These are phyloP conservation scores for Noturus placidus DNA, from an alignment of 2,113 vertebrate species.

Conservation along the genomic window DNA sequence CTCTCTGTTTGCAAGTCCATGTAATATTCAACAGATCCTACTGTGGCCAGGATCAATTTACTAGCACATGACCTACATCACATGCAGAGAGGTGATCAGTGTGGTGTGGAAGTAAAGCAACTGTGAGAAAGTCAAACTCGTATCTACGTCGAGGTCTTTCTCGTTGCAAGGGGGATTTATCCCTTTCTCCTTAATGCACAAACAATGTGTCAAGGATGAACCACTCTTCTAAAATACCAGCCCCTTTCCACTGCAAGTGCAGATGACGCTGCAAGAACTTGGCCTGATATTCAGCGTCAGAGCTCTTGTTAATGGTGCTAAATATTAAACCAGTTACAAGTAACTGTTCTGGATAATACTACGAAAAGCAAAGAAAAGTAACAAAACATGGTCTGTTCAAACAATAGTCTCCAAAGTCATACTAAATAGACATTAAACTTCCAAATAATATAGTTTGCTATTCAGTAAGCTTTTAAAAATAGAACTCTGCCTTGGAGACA, in stretches of 20 bases:
- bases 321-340: background rate
- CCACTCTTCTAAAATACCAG: background rate
- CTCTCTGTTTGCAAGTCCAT: background rate
- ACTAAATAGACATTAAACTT: background rate
- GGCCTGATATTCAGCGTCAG: background rate
- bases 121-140: background rate
- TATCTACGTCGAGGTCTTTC: background rate
- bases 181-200: background rate
- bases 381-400: background rate
- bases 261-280: background rate
- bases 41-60: slow-evolving; percentile 22
- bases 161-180: slow-evolving; percentile 19
- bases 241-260: background rate
- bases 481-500: background rate
- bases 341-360: background rate
- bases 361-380: background rate
- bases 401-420: background rate
- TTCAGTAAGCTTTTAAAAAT: background rate
- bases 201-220: background rate
- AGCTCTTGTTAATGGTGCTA: background rate
- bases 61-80: slow-evolving; percentile 30
- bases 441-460: background rate
- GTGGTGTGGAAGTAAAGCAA: background rate
- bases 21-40: slow-evolving; percentile 39
- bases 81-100: background rate